These are phyloP conservation scores for Tyrannus savana DNA, from an alignment of 2,113 vertebrate genomes.

Conservation along the genomic window DNA sequence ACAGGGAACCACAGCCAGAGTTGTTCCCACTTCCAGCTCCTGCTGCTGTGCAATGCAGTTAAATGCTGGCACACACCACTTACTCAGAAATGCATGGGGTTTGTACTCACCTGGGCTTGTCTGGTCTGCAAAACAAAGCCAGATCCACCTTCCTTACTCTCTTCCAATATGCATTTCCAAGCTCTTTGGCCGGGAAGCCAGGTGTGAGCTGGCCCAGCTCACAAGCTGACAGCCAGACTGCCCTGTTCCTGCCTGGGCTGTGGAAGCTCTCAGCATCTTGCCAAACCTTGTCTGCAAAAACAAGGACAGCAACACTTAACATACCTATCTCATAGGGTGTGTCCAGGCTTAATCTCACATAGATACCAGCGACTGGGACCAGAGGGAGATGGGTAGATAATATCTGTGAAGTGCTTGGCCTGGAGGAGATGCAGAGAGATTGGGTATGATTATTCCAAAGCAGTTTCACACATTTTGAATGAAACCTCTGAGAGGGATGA, in stretches of 20 bases:
- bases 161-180: background rate
- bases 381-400: constrained; percentile 50
- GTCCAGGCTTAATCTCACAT: constrained; percentile 44
- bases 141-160: background rate
- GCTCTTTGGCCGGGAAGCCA: background rate
- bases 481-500: background rate
- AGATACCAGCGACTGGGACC: constrained; percentile 50
- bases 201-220: background rate
- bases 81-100: background rate
- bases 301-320: constrained; percentile 52
- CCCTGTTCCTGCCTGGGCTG: background rate
- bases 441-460: background rate
- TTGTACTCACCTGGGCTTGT: background rate
- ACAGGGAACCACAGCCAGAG: background rate
- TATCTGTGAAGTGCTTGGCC: constrained; percentile 55
- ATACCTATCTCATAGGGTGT: constrained; percentile 61
- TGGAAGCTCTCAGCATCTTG: background rate
- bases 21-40: background rate
- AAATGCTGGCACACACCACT: background rate
- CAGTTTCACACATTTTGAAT: constrained; percentile 45
- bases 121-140: background rate
- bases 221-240: background rate
- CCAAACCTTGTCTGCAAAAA: constrained; percentile 53
- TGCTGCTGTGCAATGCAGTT: background rate
- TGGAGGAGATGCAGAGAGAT: constrained; percentile 24